Evolutionary conservation across 2,113 vertebrate genomes (phyloP).

Genomic region (Malaclemys terrapin): DNA sequence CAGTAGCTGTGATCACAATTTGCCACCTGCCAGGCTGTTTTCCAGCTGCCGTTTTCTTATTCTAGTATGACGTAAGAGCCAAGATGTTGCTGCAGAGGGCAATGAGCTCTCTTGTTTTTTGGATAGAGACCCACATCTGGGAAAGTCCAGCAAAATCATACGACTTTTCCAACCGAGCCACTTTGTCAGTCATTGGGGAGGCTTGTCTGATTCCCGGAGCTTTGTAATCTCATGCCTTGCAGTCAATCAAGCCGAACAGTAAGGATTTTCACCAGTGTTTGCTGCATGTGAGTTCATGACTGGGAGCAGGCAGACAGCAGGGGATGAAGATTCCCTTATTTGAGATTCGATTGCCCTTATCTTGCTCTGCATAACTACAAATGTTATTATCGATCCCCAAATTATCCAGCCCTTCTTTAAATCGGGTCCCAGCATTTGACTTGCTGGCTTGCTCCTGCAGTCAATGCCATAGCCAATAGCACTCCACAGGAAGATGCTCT

Average conservation of each 20-base stretch:
- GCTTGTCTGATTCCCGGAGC: background rate
- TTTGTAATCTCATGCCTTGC: background rate
- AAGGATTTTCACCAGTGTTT: background rate
- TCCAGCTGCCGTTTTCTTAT: background rate
- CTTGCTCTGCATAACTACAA: background rate
- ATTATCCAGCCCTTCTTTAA: background rate
- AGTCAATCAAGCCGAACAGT: background rate
- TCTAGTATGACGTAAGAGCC: background rate
- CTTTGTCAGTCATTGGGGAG: background rate
- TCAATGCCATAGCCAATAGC: accelerated
- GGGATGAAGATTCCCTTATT: background rate
- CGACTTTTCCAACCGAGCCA: background rate
- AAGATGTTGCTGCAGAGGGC: background rate
- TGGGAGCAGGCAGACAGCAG: background rate
- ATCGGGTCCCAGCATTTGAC: background rate
- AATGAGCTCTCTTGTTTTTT: slow-evolving; percentile 12
- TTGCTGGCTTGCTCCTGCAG: accelerated
- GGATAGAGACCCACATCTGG: background rate
- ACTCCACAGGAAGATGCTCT: background rate
- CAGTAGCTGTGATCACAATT: background rate
- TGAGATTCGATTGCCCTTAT: background rate
- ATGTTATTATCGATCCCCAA: too few relatives aligned
- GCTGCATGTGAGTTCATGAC: background rate
- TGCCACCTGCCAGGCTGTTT: background rate
- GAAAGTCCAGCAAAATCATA: background rate